phyloP scores from a whole-genome alignment of 2,888 invertebrate species.

The Eristalinus sepulchralis region DNA sequence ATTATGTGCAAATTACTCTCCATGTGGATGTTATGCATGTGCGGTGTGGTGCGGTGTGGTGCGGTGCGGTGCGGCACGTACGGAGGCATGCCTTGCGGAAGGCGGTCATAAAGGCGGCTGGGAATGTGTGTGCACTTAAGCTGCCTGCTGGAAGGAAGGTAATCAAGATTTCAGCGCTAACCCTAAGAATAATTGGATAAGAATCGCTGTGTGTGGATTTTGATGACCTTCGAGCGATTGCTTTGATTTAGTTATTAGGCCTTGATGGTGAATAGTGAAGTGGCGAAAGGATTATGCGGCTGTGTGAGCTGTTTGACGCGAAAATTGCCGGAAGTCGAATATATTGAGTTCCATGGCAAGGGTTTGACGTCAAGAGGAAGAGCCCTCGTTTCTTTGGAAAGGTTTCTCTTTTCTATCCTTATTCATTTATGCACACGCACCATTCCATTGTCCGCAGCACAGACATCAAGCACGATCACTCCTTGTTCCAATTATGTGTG shows the following conservation, averaged over 20 bases:
- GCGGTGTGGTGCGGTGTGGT: slow-evolving; percentile 9
- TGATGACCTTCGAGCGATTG: neutral
- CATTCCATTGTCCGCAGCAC: no score
- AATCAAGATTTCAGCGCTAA: neutral
- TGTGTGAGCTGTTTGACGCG: no score
- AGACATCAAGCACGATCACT: no score
- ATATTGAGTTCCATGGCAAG: no score
- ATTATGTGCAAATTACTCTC: slow-evolving; percentile 53
- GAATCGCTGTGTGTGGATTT: neutral
- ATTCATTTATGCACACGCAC: no score
- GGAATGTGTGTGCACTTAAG: neutral
- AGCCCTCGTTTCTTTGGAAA: no score
- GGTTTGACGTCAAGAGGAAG: no score
- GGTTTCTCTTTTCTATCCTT: no score
- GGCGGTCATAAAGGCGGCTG: neutral
- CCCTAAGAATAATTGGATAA: neutral
- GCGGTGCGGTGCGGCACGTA: slow-evolving; percentile 27
- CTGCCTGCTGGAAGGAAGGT: neutral
- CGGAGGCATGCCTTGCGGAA: neutral
- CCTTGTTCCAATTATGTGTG: no score
- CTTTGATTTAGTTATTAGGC: neutral
- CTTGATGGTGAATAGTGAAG: no score
- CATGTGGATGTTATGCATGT: neutral
- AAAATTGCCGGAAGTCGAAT: no score
- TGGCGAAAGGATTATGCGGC: no score